Evolutionary conservation across 2,797 vertebrate species (phyloP).

Genomic region (Mus caroli): DNA sequence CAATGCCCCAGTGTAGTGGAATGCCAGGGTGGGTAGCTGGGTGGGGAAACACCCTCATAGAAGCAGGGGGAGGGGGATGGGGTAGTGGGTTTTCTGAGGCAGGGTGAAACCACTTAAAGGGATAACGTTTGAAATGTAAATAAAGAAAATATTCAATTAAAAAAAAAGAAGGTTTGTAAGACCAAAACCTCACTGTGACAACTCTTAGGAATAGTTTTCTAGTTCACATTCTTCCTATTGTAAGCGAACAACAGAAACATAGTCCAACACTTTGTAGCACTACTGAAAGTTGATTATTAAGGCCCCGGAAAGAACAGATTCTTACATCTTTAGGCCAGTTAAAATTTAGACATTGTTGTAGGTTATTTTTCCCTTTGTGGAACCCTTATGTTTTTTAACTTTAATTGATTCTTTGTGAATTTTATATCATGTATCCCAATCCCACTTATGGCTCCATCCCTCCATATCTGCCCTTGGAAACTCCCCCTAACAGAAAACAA

Average conservation of each 20-base stretch:
- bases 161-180: too few relatives aligned
- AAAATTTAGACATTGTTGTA: background rate
- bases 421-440: background rate
- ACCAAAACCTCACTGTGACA: too few relatives aligned
- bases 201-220: background rate
- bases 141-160: too few relatives aligned
- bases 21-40: too few relatives aligned
- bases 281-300: slow-evolving; percentile 4
- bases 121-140: too few relatives aligned
- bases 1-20: too few relatives aligned
- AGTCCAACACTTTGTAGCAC: background rate
- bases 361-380: slow-evolving; percentile 18
- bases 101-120: too few relatives aligned
- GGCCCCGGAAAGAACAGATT: background rate
- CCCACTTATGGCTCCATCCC: too few relatives aligned
- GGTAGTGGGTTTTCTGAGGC: too few relatives aligned
- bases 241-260: background rate
- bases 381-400: background rate
- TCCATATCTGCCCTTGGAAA: background rate
- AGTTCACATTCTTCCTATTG: slow-evolving; percentile 11
- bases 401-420: background rate
- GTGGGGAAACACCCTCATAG: too few relatives aligned
- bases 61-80: too few relatives aligned
- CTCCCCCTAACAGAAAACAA: background rate
- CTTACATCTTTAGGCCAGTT: slow-evolving; percentile 16